Evolutionary conservation across 2,113 vertebrate genomes (phyloP), one percentile per base, ranked within the genome.

Genomic region (Myotis davidii): DNA sequence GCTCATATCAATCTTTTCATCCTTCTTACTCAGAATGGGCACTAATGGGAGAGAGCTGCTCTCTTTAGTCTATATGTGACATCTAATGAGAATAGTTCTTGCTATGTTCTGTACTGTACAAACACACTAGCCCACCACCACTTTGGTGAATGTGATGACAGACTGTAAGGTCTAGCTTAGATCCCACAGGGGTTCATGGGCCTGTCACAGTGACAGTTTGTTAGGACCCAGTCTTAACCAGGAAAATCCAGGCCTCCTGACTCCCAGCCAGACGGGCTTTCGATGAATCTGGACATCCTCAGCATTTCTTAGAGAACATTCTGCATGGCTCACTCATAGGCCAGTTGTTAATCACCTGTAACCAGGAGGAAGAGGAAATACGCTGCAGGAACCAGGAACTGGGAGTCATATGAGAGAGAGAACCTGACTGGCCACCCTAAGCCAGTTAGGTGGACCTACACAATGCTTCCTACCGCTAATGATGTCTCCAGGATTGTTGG

Each of bases 281-380:
- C 13, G 21, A 54, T 54, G 37, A 90, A 9, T 90, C 21, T 29
- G 45, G 50, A 21, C 45, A 34, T 70, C 65, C 25, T 87, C 56
- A 23, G 25, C 37, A 87, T 94, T 94, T 65, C 59, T 42, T 27
- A 94, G 67, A 89, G 67, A 70, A 65, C 25, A 73, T 65, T 90
- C 45, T 56, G 45, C 32, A 50, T 73, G 14, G 70, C 54, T n/a
- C 18, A 14, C 20, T n/a, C 76, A 34, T 83, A 74, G 48, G 25
- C 34, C 56, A 79, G 11, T 93, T 92, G 84, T 67, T 70, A 54
- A 91, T 52, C 54, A 39, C 13, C 37, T 32, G 7, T 69, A 6
- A 69, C 48, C 52, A 59, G 56, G 11, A 83, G 34, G 59, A 85
- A n/a, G 32, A 91, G 45, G 67, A 93, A 88, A 45, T 70, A 25